These are phyloP conservation scores for Xanthostigma xanthostigma DNA, from an alignment of 2,888 invertebrate species.

Conservation along the genomic window DNA sequence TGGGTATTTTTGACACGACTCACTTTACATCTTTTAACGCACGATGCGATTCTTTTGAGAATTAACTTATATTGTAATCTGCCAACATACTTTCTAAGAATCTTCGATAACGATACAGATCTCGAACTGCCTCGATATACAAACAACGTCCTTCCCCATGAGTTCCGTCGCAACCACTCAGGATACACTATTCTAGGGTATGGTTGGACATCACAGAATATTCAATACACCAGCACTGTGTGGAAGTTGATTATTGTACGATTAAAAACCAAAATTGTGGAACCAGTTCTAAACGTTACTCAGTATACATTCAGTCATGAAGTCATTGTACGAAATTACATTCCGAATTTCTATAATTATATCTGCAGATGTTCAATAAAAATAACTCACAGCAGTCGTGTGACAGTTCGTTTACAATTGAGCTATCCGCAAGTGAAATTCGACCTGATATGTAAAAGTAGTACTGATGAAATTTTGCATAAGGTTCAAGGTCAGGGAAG, in stretches of 20 bases:
- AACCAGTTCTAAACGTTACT: no score
- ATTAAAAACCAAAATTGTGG: no score
- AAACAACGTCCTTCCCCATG: constrained; percentile 15
- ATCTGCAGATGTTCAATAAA: constrained; percentile 14
- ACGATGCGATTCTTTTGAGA: constrained; percentile 13
- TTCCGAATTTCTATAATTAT: constrained; percentile 13
- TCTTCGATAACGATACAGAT: constrained; percentile 23
- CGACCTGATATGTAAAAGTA: constrained; percentile 11
- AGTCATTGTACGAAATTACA: constrained; percentile 10
- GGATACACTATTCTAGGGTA: constrained; percentile 25
- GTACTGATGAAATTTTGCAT: constrained; percentile 9
- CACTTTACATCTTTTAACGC: constrained; percentile 7
- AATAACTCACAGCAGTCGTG: constrained; percentile 10
- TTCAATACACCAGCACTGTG: no score
- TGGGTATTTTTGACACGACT: constrained; percentile 19
- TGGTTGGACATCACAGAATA: constrained; percentile 16
- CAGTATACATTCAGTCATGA: no score
- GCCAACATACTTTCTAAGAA: constrained; percentile 17
- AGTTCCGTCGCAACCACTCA: constrained; percentile 17
- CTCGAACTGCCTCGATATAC: constrained; percentile 18
- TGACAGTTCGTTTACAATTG: constrained; percentile 14
- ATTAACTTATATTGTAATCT: constrained; percentile 19
- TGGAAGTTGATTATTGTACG: no score
- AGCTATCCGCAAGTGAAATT: constrained; percentile 12
- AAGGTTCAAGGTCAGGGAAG: constrained; percentile 12